A percentile compares a stretch with the other conserved stretches of the same genome.
phyloP scores from a whole-genome alignment of 2,113 vertebrate species.

The Spermophilus dauricus region DNA sequence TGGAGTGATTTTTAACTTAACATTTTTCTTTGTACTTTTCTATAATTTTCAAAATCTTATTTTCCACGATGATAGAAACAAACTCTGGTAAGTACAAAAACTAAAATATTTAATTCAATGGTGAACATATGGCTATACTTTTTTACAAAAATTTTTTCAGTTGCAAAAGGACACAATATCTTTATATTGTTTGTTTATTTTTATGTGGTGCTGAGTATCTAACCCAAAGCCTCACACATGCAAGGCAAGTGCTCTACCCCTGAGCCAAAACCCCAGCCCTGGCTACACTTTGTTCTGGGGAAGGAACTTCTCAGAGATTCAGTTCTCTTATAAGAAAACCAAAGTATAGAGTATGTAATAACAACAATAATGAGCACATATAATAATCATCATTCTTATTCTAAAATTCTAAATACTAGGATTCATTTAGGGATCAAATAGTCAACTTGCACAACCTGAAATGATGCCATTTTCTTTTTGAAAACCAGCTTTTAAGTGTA shows the following conservation, averaged over 20 bases:
- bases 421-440: neutral
- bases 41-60: conserved; percentile 1
- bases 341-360: too few species aligned
- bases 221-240: too few species aligned
- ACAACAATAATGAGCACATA: neutral
- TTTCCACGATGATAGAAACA: neutral
- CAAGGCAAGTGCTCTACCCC: too few species aligned
- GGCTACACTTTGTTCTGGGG: neutral
- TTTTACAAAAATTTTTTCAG: too few species aligned
- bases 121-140: neutral
- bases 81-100: neutral
- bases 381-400: neutral
- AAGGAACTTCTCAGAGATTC: neutral
- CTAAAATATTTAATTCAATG: neutral
- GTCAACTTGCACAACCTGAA: neutral
- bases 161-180: too few species aligned
- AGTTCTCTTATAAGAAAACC: neutral
- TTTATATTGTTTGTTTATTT: too few species aligned
- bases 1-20: neutral
- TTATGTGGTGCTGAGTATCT: too few species aligned
- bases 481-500: neutral
- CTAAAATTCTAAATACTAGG: neutral
- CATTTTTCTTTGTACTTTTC: conserved; percentile 10
- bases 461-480: neutral
- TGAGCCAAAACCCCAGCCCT: neutral